Evolutionary conservation across 2,888 invertebrate genomes (phyloP).

Genomic region (Yponomeuta cagnagella): DNA sequence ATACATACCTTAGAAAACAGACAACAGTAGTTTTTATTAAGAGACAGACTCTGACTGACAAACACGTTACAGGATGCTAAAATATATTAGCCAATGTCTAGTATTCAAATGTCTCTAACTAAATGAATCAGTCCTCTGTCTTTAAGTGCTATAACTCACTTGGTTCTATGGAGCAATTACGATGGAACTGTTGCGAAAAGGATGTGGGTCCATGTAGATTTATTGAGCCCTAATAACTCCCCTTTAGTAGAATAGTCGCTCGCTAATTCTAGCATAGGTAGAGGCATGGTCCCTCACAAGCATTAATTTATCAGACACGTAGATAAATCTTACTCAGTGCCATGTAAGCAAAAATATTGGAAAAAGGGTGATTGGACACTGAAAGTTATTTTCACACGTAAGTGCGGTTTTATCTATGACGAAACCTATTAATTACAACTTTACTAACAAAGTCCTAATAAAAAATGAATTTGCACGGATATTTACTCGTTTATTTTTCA

Average conservation of each 20-base stretch:
- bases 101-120: slow-evolving; percentile 7
- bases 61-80: background rate
- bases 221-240: background rate
- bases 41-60: background rate
- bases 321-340: background rate
- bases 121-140: slow-evolving; percentile 7
- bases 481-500: too few species aligned
- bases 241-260: background rate
- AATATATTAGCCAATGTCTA: background rate
- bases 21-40: too few species aligned
- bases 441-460: too few species aligned
- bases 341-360: too few species aligned
- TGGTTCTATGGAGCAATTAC: slow-evolving; percentile 7
- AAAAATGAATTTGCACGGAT: too few species aligned
- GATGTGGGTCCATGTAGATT: slow-evolving; percentile 1
- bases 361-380: too few species aligned
- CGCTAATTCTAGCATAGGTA: background rate
- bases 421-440: too few species aligned
- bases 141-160: background rate
- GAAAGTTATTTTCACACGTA: too few species aligned
- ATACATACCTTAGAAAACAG: too few species aligned
- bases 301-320: background rate
- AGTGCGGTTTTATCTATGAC: too few species aligned
- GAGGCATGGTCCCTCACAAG: background rate
- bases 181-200: background rate